phyloP scores from a whole-genome alignment of 2,797 vertebrate species.

The Poeciliopsis infans region DNA sequence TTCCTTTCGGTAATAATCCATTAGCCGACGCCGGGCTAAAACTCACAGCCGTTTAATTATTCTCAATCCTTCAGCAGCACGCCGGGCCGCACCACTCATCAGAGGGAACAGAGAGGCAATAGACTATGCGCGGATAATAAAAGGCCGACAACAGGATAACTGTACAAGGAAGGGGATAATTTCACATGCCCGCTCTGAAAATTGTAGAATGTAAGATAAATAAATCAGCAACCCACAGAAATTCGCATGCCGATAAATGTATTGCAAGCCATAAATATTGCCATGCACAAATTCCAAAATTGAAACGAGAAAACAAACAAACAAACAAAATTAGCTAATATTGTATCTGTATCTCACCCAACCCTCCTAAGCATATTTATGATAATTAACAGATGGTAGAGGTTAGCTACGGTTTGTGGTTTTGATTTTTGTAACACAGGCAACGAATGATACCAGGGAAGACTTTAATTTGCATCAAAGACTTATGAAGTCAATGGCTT shows the following conservation, averaged over 20 bases:
- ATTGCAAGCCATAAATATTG: slow-evolving; percentile 32
- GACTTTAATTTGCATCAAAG: slow-evolving; percentile 44
- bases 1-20: slow-evolving; percentile 78
- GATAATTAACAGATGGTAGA: slow-evolving; percentile 76
- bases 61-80: slow-evolving; percentile 67
- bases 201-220: slow-evolving; percentile 1
- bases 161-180: slow-evolving; percentile 3
- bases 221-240: slow-evolving; percentile 9
- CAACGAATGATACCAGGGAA: slow-evolving; percentile 19
- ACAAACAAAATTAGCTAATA: slow-evolving; percentile 67
- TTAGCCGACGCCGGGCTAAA: slow-evolving; percentile 76
- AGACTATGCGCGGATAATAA: slow-evolving; percentile 33
- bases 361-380: slow-evolving; percentile 70
- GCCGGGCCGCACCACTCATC: slow-evolving; percentile 69
- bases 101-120: slow-evolving; percentile 48
- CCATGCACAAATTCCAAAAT: slow-evolving; percentile 18
- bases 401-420: slow-evolving; percentile 43
- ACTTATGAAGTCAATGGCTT: neutral
- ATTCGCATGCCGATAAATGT: slow-evolving; percentile 21
- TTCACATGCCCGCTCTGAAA: neutral
- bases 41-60: slow-evolving; percentile 82
- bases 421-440: slow-evolving; percentile 32
- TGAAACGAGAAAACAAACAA: neutral
- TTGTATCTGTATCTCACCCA: slow-evolving; percentile 48
- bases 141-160: slow-evolving; percentile 12